Evolutionary conservation across 1,140 invertebrate species (phyloP).

Genomic region (Brachionus asplanchnoidis): DNA sequence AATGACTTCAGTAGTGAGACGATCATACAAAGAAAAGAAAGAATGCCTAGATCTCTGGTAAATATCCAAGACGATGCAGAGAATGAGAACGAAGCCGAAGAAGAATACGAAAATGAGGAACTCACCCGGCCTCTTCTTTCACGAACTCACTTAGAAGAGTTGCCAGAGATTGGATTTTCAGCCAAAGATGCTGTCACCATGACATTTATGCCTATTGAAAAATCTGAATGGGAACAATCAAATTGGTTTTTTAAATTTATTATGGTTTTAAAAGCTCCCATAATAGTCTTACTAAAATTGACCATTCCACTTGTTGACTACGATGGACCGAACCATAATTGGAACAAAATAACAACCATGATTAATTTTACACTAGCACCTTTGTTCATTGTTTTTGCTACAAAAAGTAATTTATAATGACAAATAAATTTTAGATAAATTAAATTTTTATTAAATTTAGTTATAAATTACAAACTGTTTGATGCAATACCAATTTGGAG

Average conservation of each 20-base stretch:
- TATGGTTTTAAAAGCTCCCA: constrained; percentile 52
- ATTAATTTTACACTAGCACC: constrained; percentile 62
- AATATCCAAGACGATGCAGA: background rate
- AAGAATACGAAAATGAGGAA: constrained; percentile 34
- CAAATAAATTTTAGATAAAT: background rate
- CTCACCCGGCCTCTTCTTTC: background rate
- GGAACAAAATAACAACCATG: constrained; percentile 62
- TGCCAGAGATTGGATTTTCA: constrained; percentile 30
- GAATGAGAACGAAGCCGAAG: constrained; percentile 11
- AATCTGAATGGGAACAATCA: constrained; percentile 35
- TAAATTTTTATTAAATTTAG: background rate
- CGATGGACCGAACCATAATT: constrained; percentile 60
- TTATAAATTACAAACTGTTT: background rate
- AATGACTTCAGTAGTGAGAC: constrained; percentile 34
- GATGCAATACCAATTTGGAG: constrained; percentile 17
- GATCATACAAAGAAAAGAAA: background rate
- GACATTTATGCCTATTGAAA: constrained; percentile 39
- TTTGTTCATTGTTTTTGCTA: constrained; percentile 56
- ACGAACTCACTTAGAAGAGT: background rate
- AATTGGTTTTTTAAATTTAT: constrained; percentile 35
- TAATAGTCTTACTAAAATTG: constrained; percentile 61
- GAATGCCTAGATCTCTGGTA: background rate
- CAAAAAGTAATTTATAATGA: constrained; percentile 46
- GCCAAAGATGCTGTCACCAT: background rate
- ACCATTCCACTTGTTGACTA: constrained; percentile 64